Evolutionary conservation across 1,140 invertebrate species (phyloP), one percentile per base, ranked within the genome.

Genomic region (Danaus plexippus): DNA sequence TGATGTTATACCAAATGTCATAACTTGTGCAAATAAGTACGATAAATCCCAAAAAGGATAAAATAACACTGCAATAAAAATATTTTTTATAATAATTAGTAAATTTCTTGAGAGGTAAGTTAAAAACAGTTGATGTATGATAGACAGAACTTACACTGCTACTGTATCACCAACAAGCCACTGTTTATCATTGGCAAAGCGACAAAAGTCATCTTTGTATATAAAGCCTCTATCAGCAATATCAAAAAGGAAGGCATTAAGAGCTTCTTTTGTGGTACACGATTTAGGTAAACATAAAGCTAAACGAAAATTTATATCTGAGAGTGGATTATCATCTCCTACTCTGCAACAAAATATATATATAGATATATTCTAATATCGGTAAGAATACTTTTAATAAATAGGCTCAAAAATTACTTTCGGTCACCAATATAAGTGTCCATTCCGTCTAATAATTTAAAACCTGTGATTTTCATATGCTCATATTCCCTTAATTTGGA

Each of bases 21-120:
- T 78, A 79, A 5, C 49, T 47, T 0, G 76, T 79, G 41, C 76
- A 77, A 4, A 74, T 7, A n/a, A 76, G 13, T 8, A 67, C 73
- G 12, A 75, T 12, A 4, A 69, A 4, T 3, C 50, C 62, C 9
- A 77, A 59, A 1, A 63, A 10, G 2, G 55, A 54, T 22, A 75
- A 69, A 22, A 77, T 57, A 11, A 40, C 52, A 3, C 74, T 77
- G 66, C 56, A 75, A 76, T 49, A 54, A 52, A 54, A 49, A 43
- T 61, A 53, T 32, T 32, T 32, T 8, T 32, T 32, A 32, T 32
- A n/a, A n/a, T 32, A 32, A 32, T 32, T 3, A 32, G 4, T 32
- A 32, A 32, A 32, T 32, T 32, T 3, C 22, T 32, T 32, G 22
- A 32, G 22, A 32, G 7, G 2, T 32, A 32, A 32, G 22, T 32